A percentile compares a stretch with the other conserved stretches of the same genome.
phyloP scores from a whole-genome alignment of 2,113 vertebrate species.

The Girardinichthys multiradiatus region DNA sequence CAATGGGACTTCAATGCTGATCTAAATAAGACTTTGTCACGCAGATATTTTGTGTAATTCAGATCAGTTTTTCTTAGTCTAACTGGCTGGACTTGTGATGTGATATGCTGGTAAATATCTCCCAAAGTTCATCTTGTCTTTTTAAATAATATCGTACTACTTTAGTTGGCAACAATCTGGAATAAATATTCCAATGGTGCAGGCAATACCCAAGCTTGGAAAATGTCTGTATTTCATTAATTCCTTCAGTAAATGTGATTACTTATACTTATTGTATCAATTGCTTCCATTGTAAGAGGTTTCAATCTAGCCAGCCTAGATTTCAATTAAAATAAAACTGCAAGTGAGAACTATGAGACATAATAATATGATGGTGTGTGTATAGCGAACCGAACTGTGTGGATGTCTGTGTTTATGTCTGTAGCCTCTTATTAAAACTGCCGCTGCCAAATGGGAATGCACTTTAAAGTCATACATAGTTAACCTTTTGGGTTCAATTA shows the following conservation, averaged over 20 bases:
- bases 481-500: conserved; percentile 31
- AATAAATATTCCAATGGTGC: conserved; percentile 3
- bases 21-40: conserved; percentile 10
- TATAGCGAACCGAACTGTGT: background rate
- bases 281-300: conserved; percentile 29
- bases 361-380: conserved; percentile 18
- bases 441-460: conserved; percentile 48
- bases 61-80: background rate
- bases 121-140: background rate
- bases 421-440: conserved; percentile 37
- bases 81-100: background rate
- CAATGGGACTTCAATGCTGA: conserved; percentile 4
- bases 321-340: conserved; percentile 61
- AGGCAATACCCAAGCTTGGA: conserved; percentile 10
- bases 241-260: conserved; percentile 59
- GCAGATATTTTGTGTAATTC: conserved; percentile 4
- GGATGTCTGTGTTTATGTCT: background rate
- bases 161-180: conserved; percentile 4
- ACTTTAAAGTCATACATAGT: conserved; percentile 47
- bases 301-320: conserved; percentile 39
- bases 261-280: conserved; percentile 35
- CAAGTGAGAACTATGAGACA: conserved; percentile 27
- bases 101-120: conserved; percentile 6
- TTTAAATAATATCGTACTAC: conserved; percentile 16
- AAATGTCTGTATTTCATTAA: conserved; percentile 58